Percentiles rank a stretch among this genome's conserved stretches.
These are phyloP conservation scores for Formicarius rufipectus DNA, from an alignment of 2,113 vertebrate genomes.

Conservation along the genomic window DNA sequence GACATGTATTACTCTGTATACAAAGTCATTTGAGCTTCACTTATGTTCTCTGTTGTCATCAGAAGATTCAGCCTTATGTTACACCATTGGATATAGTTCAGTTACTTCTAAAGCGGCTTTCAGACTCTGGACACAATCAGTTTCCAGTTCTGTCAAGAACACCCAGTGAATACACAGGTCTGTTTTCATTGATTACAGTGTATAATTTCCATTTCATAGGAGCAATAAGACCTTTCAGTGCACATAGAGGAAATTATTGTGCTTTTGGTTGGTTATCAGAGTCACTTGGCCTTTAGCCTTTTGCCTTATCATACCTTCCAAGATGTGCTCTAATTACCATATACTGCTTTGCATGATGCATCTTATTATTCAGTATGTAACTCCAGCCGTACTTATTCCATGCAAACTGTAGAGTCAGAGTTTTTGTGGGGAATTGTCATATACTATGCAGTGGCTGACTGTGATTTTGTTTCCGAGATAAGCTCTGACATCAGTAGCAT, in stretches of 20 bases:
- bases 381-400: constrained; percentile 45
- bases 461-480: constrained; percentile 57
- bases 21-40: constrained; percentile 42
- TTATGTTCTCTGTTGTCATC: constrained; percentile 18
- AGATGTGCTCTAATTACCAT: constrained; percentile 64
- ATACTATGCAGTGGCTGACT: constrained; percentile 63
- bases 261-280: constrained; percentile 62
- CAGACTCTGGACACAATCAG: not conserved
- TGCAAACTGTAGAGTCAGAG: constrained; percentile 51
- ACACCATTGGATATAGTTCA: not conserved
- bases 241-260: constrained; percentile 56
- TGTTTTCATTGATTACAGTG: constrained; percentile 34
- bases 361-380: constrained; percentile 41
- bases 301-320: constrained; percentile 67
- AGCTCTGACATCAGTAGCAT: constrained; percentile 59
- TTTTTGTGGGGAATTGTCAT: constrained; percentile 62
- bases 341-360: constrained; percentile 54
- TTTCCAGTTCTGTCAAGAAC: constrained; percentile 8
- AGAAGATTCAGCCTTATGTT: constrained; percentile 21
- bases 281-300: constrained; percentile 59
- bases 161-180: constrained; percentile 22
- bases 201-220: constrained; percentile 50
- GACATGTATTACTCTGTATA: constrained; percentile 22
- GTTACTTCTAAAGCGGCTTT: not conserved
- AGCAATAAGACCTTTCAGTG: constrained; percentile 56